Base-by-base conservation (phyloP, 35 echinoderm and acorn worm genomes). In the Heliocidaris erythrogramma region DNA sequence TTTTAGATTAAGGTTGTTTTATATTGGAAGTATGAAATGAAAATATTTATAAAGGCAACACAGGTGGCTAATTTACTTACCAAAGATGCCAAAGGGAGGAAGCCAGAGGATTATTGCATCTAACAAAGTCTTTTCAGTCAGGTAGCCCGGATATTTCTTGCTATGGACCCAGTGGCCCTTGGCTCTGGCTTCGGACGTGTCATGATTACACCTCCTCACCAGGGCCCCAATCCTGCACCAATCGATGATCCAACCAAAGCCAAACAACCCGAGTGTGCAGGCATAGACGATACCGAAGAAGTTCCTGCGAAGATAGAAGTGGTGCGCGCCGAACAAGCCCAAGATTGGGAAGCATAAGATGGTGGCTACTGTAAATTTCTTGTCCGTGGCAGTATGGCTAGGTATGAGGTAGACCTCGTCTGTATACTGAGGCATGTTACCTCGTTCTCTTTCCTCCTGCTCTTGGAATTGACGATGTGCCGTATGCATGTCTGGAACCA, bases 241-340 rank as follows among this genome's bases (percentile, higher is more conserved):
- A 32, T 95, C 95, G 24, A 85, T 69, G 32, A 95, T n/a, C 95
- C 95, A 95, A 31, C 95, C 95, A 27, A 95, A 1, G 90, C 52
- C 88, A 16, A 60, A 92, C 30, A 95, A 24, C 7, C 95, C 95
- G 9, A 95, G n/a, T 5, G 95, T 95, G 42, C 27, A 85, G 16
- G 85, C 21, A 56, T 95, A 95, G 16, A 93, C 87, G 7, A 59
- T 30, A 11, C 95, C 95, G n/a, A 92, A 95, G 31, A 90, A 90
- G 9, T 18, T 31, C 47, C 95, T 59, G 16, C 65, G 30, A 2
- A 95, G 90, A 49, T 95, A 95, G 48, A 95, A 95, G 91, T 95
- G 95, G 27, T 95, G 95, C 42, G 69, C 30, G 2, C 95, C 95
- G 13, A 92, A 49, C 5, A 92, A 86, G 16, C 95, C 95, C 30